These are phyloP conservation scores for Sphaeridia pumilis DNA, from an alignment of 2,888 invertebrate genomes.

Conservation along the genomic window DNA sequence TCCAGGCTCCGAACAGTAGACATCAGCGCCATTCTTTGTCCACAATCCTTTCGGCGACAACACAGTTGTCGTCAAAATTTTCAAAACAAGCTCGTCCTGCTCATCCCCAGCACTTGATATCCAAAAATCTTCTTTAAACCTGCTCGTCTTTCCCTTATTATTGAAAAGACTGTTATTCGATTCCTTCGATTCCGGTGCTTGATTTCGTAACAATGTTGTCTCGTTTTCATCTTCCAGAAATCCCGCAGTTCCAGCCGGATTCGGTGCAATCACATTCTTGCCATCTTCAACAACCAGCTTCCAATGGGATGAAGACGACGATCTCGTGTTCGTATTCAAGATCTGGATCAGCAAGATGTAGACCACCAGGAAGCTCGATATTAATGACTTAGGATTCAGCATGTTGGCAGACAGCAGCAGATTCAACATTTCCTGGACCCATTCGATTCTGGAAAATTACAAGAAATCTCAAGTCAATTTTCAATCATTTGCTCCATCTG, in stretches of 20 bases:
- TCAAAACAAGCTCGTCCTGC: constrained; percentile 28
- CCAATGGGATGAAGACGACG: constrained; percentile 66
- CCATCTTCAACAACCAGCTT: constrained; percentile 63
- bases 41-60: constrained; percentile 32
- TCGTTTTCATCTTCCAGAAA: background rate
- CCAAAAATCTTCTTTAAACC: constrained; percentile 19
- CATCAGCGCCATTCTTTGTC: constrained; percentile 34
- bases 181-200: background rate
- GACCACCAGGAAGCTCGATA: constrained; percentile 48
- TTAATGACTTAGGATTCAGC: constrained; percentile 17
- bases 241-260: constrained; percentile 13
- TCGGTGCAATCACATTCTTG: constrained; percentile 40
- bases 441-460: constrained; percentile 2
- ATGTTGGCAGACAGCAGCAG: too few species aligned
- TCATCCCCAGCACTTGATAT: constrained; percentile 25
- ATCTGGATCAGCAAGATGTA: constrained; percentile 61
- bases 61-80: constrained; percentile 33
- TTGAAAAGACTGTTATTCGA: background rate
- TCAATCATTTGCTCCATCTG: too few species aligned
- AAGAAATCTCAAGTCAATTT: too few species aligned
- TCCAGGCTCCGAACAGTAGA: constrained; percentile 18
- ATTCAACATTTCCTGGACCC: constrained; percentile 15
- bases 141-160: background rate
- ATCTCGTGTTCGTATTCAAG: constrained; percentile 63
- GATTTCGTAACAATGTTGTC: background rate